A percentile compares a stretch with the other conserved stretches of the same genome.
phyloP scores from a whole-genome alignment of 2,888 invertebrate genomes.

The Drosophila paramelanica region DNA sequence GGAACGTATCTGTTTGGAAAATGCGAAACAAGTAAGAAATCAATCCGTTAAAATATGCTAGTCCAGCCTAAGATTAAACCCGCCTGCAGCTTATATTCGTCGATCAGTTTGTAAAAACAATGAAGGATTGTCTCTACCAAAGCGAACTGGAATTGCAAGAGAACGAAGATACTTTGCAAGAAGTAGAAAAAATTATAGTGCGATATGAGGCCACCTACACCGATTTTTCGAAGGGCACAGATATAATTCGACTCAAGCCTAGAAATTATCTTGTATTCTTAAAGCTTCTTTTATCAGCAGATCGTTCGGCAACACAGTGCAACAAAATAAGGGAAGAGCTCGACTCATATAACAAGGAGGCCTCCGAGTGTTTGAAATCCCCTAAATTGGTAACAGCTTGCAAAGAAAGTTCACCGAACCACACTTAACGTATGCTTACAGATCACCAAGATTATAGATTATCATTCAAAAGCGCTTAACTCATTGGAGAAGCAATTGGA shows the following conservation, averaged over 20 bases:
- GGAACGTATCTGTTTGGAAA: conserved; percentile 36
- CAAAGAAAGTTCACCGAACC: background rate
- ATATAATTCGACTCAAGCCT: background rate
- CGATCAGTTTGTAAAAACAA: conserved; percentile 27
- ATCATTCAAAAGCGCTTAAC: conserved; percentile 32
- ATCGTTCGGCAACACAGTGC: conserved; percentile 37
- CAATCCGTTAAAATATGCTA: background rate
- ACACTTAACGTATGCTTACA: conserved; percentile 2
- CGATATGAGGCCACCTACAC: conserved; percentile 14
- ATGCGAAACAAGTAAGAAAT: conserved; percentile 39
- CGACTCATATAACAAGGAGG: conserved; percentile 26
- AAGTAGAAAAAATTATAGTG: conserved; percentile 28
- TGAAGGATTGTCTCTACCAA: conserved; percentile 28
- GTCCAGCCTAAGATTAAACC: background rate
- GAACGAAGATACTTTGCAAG: conserved; percentile 24
- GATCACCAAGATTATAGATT: conserved; percentile 46
- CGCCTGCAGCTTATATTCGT: conserved; percentile 30
- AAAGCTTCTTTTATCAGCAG: conserved; percentile 41
- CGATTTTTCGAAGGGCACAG: background rate
- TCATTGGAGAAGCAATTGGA: conserved; percentile 39
- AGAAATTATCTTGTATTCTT: conserved; percentile 37
- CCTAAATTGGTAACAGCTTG: conserved; percentile 33
- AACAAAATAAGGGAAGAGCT: conserved; percentile 39
- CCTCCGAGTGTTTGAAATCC: background rate
- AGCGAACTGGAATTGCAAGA: conserved; percentile 55